Evolutionary conservation across 2,888 invertebrate species (phyloP).

Genomic region (Capitulum mitella): DNA sequence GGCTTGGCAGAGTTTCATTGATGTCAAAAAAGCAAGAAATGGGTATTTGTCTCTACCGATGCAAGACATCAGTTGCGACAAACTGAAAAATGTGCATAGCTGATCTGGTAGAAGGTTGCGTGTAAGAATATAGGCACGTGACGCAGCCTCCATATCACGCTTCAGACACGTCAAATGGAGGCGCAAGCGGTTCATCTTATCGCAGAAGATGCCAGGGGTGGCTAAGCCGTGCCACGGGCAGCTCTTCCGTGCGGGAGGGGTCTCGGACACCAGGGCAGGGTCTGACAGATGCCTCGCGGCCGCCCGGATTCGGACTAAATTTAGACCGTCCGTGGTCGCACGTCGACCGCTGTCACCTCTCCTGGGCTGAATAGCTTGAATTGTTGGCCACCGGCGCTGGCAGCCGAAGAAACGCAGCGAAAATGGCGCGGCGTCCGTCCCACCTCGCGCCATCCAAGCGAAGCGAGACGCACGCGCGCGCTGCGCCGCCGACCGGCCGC

Average conservation of each 20-base stretch:
- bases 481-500: too few relatives aligned
- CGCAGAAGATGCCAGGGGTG: too few relatives aligned
- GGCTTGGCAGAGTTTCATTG: too few relatives aligned
- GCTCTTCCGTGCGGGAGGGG: slow-evolving; percentile 31
- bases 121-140: too few relatives aligned
- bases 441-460: background rate
- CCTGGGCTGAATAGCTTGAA: slow-evolving; percentile 30
- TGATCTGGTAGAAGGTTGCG: too few relatives aligned
- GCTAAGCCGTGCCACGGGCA: slow-evolving; percentile 25
- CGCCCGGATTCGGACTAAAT: background rate
- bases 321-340: background rate
- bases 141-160: too few relatives aligned
- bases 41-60: too few relatives aligned
- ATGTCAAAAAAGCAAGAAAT: too few relatives aligned
- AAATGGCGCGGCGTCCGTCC: background rate
- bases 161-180: too few relatives aligned
- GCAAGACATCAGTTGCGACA: too few relatives aligned
- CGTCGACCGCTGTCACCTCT: background rate
- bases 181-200: too few relatives aligned
- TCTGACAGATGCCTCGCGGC: slow-evolving; percentile 31
- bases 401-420: background rate
- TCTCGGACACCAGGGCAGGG: slow-evolving; percentile 31
- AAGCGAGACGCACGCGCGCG: background rate
- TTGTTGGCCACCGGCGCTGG: slow-evolving; percentile 34
- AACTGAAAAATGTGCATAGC: too few relatives aligned